phyloP scores from a whole-genome alignment of 2,888 invertebrate genomes.

The Poecilus cupreus region DNA sequence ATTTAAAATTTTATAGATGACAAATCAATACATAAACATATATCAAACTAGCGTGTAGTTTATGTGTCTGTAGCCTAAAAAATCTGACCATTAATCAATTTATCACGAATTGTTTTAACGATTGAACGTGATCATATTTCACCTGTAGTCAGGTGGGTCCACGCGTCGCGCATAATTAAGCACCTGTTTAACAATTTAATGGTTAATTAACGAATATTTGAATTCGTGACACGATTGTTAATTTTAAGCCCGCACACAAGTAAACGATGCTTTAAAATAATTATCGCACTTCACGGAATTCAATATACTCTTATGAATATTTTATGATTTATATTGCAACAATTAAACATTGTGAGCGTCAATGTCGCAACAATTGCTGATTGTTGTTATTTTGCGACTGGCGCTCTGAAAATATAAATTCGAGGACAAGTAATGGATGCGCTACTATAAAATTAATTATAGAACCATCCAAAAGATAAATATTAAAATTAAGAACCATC shows the following conservation, averaged over 20 bases:
- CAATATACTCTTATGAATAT: neutral
- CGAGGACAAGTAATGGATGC: neutral
- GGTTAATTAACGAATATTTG: constrained; percentile 52
- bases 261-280: constrained; percentile 7
- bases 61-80: neutral
- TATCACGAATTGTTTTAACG: constrained; percentile 53
- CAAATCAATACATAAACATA: neutral
- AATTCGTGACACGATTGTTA: constrained; percentile 43
- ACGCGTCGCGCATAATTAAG: constrained; percentile 49
- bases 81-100: constrained; percentile 30
- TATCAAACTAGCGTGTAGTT: neutral
- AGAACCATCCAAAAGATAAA: constrained; percentile 52
- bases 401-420: neutral
- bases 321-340: neutral
- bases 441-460: constrained; percentile 55
- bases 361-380: neutral
- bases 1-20: neutral
- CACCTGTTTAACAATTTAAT: constrained; percentile 51
- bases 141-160: constrained; percentile 44
- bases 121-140: constrained; percentile 51
- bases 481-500: constrained; percentile 57
- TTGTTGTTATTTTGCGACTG: neutral
- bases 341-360: neutral
- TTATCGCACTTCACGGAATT: neutral
- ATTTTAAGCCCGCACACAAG: constrained; percentile 45